These are phyloP conservation scores for Dendrophyllia cribrosa DNA, from an alignment of 64 coral and sea anemone species.

Conservation along the genomic window DNA sequence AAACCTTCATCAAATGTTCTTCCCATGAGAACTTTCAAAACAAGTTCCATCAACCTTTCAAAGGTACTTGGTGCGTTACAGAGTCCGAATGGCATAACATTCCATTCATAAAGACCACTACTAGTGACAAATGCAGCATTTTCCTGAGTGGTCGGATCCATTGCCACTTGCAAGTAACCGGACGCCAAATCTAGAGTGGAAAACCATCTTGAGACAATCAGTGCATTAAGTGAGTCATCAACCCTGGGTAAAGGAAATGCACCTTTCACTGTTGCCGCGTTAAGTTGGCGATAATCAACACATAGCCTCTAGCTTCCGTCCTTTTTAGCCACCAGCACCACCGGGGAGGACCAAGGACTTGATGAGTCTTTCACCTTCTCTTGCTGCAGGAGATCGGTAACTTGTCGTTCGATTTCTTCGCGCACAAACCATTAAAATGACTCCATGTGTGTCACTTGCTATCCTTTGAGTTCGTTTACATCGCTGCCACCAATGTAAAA, in stretches of 20 bases:
- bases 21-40: neutral
- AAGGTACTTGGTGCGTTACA: conserved; percentile 27
- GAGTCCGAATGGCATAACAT: neutral
- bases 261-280: conserved; percentile 1
- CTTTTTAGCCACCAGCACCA: neutral
- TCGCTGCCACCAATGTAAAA: too few relatives aligned
- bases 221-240: conserved; percentile 12
- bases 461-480: too few relatives aligned
- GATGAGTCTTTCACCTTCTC: conserved; percentile 16
- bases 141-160: neutral
- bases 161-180: conserved; percentile 28
- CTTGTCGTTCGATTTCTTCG: conserved; percentile 3
- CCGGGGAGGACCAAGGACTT: conserved; percentile 13
- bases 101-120: conserved; percentile 23
- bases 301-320: conserved; percentile 27
- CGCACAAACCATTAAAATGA: too few relatives aligned
- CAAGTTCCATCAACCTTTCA: conserved; percentile 10
- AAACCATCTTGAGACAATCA: neutral
- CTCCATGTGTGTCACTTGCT: too few relatives aligned
- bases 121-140: conserved; percentile 30
- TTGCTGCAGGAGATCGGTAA: neutral
- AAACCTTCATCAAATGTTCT: too few relatives aligned
- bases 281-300: conserved; percentile 30
- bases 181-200: neutral
- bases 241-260: neutral